Conservation (phyloP, 2,888 invertebrate genomes). For the Lasioglossum morio region DNA sequence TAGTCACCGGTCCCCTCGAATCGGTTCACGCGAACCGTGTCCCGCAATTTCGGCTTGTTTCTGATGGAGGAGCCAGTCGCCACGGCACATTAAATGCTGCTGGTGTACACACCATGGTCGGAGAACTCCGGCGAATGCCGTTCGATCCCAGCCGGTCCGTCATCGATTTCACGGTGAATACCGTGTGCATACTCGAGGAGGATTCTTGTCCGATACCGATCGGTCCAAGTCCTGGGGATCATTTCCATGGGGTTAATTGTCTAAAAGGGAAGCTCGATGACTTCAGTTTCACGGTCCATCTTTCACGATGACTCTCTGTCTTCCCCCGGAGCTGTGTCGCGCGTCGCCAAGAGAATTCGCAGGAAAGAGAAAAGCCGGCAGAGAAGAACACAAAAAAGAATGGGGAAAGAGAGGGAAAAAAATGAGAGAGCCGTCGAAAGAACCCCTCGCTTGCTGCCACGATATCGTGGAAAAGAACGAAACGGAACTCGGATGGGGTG, state of each 20-base stretch:
- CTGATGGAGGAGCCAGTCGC: neutral
- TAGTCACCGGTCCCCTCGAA: neutral
- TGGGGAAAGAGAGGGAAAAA: conserved; percentile 34
- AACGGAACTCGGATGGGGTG: conserved; percentile 5
- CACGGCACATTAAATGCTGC: conserved; percentile 31
- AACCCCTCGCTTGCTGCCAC: conserved; percentile 43
- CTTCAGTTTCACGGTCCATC: conserved; percentile 71
- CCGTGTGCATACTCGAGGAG: conserved; percentile 57
- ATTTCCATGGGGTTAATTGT: conserved; percentile 71
- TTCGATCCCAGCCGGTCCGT: conserved; percentile 45
- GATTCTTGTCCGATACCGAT: conserved; percentile 24
- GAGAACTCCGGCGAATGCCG: conserved; percentile 10
- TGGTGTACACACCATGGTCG: neutral
- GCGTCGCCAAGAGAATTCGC: conserved; percentile 60
- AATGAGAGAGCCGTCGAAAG: conserved; percentile 34
- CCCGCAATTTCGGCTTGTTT: neutral
- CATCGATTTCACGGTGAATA: conserved; percentile 70
- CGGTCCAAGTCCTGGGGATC: conserved; percentile 35
- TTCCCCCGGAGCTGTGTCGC: conserved; percentile 32
- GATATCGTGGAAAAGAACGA: conserved; percentile 56
- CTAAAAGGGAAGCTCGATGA: conserved; percentile 67
- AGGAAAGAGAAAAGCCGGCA: neutral
- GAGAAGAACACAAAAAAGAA: neutral
- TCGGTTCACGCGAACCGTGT: neutral
- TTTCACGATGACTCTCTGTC: conserved; percentile 49